phyloP scores from a whole-genome alignment of 2,888 invertebrate species.

The Chymomyza caudatula region DNA sequence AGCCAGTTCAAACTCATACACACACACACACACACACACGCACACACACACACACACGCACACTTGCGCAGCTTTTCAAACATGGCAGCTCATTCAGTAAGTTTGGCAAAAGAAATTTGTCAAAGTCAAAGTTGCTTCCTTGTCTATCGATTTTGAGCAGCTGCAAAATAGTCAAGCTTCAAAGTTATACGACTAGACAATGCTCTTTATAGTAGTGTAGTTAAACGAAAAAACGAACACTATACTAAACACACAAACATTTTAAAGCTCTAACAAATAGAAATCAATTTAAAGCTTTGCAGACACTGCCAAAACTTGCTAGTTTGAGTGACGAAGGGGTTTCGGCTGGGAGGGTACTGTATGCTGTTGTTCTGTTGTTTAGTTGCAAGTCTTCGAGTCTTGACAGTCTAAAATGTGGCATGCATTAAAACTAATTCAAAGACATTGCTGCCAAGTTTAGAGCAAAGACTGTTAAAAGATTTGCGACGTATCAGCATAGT shows the following conservation, averaged over 20 bases:
- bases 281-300: conserved; percentile 1
- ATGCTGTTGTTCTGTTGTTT: background rate
- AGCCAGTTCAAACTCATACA: background rate
- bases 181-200: background rate
- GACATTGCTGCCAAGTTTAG: conserved; percentile 17
- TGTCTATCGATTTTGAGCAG: conserved; percentile 52
- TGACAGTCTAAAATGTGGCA: conserved; percentile 31
- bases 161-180: background rate
- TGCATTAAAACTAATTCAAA: conserved; percentile 52
- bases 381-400: background rate
- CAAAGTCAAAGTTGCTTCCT: conserved; percentile 55
- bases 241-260: background rate
- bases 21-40: background rate
- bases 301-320: background rate
- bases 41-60: background rate
- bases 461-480: conserved; percentile 29
- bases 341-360: background rate
- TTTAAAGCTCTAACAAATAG: background rate
- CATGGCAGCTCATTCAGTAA: conserved; percentile 17
- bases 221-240: background rate
- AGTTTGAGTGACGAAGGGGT: background rate
- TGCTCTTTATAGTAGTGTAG: too few relatives aligned
- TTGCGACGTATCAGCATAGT: conserved; percentile 41
- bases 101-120: conserved; percentile 50
- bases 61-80: background rate